Evolutionary conservation across 2,888 invertebrate genomes (phyloP).

Genomic region (Ditylenchus weischeri): DNA sequence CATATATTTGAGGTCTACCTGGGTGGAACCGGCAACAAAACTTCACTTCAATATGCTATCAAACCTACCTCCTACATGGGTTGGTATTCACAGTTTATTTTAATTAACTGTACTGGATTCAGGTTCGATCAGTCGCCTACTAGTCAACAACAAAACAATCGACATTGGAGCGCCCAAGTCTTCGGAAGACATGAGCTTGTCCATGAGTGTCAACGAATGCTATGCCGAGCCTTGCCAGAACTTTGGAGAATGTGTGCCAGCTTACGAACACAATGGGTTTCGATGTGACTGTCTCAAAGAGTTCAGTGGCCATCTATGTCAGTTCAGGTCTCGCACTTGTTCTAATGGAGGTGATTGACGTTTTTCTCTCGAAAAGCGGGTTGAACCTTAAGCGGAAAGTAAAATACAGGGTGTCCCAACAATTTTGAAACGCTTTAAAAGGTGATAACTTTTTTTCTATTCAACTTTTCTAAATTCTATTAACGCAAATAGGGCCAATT

Average conservation of each 20-base stretch:
- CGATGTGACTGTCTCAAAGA: constrained; percentile 41
- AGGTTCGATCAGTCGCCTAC: constrained; percentile 43
- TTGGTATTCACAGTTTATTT: not conserved
- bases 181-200: constrained; percentile 25
- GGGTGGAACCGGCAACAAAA: constrained; percentile 6
- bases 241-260: constrained; percentile 38
- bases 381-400: no score
- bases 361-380: no score
- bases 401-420: no score
- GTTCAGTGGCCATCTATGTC: constrained; percentile 46
- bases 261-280: constrained; percentile 43
- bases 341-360: constrained; percentile 30
- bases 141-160: constrained; percentile 38
- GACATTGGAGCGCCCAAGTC: constrained; percentile 34
- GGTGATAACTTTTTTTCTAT: no score
- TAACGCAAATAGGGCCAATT: no score
- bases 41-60: constrained; percentile 2
- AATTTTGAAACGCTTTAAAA: no score
- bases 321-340: constrained; percentile 32
- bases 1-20: not conserved
- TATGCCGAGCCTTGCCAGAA: constrained; percentile 37
- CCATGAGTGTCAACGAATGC: constrained; percentile 29
- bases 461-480: no score
- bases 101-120: not conserved
- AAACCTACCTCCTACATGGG: not conserved